A percentile compares a stretch with the other conserved stretches of the same genome.
These are phyloP conservation scores for Stenotaenia linearis DNA, from an alignment of 2,888 invertebrate species.

Conservation along the genomic window DNA sequence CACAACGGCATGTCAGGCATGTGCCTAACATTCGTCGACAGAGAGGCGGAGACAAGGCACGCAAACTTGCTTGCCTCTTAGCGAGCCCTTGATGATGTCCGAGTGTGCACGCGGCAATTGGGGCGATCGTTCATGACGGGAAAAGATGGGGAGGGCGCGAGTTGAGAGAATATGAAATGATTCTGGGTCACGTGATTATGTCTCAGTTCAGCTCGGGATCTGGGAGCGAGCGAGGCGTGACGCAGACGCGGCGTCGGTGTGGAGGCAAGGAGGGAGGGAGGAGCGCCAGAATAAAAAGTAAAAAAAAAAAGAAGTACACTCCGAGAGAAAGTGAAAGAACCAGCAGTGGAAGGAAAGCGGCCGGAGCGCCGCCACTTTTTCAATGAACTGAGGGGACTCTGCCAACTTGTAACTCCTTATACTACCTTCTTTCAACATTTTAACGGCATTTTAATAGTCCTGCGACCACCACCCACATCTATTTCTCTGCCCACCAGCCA, in stretches of 20 bases:
- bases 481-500: constrained; percentile 26
- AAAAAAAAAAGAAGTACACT: background rate
- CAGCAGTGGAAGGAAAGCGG: background rate
- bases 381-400: background rate
- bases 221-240: constrained; percentile 31
- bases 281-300: background rate
- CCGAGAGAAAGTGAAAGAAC: background rate
- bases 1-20: background rate
- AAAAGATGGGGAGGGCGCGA: constrained; percentile 24
- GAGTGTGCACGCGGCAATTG: constrained; percentile 31
- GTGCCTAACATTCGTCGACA: background rate
- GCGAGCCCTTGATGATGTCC: constrained; percentile 28
- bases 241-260: constrained; percentile 26
- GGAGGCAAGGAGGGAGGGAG: constrained; percentile 14
- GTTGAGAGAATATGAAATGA: constrained; percentile 33
- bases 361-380: constrained; percentile 18
- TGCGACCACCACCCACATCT: constrained; percentile 24
- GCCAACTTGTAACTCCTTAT: background rate
- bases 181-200: constrained; percentile 34
- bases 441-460: constrained; percentile 33
- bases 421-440: constrained; percentile 29
- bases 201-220: constrained; percentile 31
- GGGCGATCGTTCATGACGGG: constrained; percentile 34
- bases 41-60: constrained; percentile 16
- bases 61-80: background rate